These are phyloP conservation scores for Spilarctia lutea DNA, from an alignment of 2,888 invertebrate species.

Conservation along the genomic window DNA sequence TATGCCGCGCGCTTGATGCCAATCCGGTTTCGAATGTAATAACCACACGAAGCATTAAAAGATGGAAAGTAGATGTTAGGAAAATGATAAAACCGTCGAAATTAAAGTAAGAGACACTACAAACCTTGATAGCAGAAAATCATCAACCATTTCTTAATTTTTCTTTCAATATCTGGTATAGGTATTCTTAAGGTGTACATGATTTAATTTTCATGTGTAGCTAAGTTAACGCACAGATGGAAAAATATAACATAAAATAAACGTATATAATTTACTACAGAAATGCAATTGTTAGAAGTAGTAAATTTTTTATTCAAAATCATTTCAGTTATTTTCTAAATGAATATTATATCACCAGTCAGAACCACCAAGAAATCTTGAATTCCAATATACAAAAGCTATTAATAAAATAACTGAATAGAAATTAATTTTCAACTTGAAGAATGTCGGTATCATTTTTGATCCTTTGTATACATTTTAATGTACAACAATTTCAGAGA, in stretches of 20 bases:
- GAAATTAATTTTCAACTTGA: constrained; percentile 43
- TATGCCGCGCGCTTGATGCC: accelerated
- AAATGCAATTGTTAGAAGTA: background rate
- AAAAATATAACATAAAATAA: too few species aligned
- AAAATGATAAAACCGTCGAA: too few species aligned
- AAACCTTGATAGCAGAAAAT: too few species aligned
- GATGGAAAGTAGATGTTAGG: too few species aligned
- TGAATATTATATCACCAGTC: background rate
- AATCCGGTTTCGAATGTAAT: background rate
- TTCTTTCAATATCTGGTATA: too few species aligned
- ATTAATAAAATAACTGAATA: constrained; percentile 27
- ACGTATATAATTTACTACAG: too few species aligned
- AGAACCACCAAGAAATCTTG: background rate
- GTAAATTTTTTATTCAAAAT: background rate
- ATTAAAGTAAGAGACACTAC: too few species aligned
- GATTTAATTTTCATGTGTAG: too few species aligned
- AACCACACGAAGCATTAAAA: too few species aligned
- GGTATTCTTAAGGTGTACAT: too few species aligned
- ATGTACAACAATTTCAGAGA: constrained; percentile 47
- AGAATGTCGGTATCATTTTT: constrained; percentile 42
- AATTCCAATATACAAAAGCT: constrained; percentile 6
- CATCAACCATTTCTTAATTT: too few species aligned
- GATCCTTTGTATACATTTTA: constrained; percentile 43
- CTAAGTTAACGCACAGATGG: too few species aligned
- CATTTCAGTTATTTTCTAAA: background rate